Evolutionary conservation across 2,797 vertebrate genomes (phyloP), one percentile per base, ranked within the genome.

Genomic region (Bovichtus diacanthus): DNA sequence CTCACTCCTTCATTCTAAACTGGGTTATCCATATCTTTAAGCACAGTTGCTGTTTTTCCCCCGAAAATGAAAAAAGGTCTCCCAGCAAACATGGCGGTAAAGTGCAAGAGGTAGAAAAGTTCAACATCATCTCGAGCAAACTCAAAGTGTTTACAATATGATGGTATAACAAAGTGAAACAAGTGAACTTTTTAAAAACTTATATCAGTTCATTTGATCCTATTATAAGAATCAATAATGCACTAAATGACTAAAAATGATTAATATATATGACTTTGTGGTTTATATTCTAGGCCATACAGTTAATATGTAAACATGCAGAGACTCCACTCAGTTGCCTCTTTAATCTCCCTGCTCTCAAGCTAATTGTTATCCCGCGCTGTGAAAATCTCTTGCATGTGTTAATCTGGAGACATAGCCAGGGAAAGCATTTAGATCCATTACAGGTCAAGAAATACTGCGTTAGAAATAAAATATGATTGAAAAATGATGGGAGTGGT

Each of bases 401-500:
- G 58, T 84, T 79, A 61, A 73, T 72, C 27, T 76, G 41, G 19
- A 80, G 31, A 56, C 62, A 1, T 21, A 36, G 78, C 71, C 71
- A 64, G 46, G 27, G 25, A 58, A 70, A 80, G 59, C 79, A 58
- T 3, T 41, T 23, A 31, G 25, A 55, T 60, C 31, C 49, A n/a
- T 82, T 60, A 69, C 16, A 34, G 80, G 61, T 81, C 53, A 46
- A 74, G 60, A 84, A 76, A 78, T 39, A 10, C 21, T 47, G 50
- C 39, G 44, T 64, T 39, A 60, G 69, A 78, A 82, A 88, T 81
- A 70, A 86, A 77, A 78, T 50, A 58, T 81, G 76, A 87, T 69
- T 83, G 79, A 80, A 82, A 84, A 86, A 85, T 79, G 16, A 86
- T 76, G 72, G 73, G 83, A 84, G 82, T 69, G 82, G 80, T 69